Conservation (phyloP, 1,140 invertebrate species). For the Monochamus saltuarius region DNA sequence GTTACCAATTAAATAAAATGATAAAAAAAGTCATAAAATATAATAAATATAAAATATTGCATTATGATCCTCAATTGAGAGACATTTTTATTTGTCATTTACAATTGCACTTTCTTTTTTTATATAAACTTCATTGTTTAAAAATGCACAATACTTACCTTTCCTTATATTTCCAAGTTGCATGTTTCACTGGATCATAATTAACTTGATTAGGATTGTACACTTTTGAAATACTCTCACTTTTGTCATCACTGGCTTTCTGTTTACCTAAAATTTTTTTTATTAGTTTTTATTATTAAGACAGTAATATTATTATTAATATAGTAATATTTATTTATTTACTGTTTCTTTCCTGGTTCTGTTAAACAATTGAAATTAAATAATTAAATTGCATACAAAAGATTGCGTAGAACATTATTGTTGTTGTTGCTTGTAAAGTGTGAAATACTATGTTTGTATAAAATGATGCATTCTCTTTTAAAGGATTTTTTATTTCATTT, state of each 20-base stretch:
- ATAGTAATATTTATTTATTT: too few relatives aligned
- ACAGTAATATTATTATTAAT: background rate
- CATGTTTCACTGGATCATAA: conserved; percentile 91
- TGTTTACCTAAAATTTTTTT: conserved; percentile 1
- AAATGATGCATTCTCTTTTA: background rate
- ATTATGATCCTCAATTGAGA: too few relatives aligned
- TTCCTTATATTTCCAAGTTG: conserved; percentile 78
- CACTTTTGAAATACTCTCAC: background rate
- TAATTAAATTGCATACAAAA: background rate
- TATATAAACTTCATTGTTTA: too few relatives aligned
- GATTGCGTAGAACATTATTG: too few relatives aligned
- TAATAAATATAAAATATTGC: too few relatives aligned
- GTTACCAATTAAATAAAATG: too few relatives aligned
- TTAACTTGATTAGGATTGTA: conserved; percentile 78
- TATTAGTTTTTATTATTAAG: conserved; percentile 7
- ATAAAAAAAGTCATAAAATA: too few relatives aligned
- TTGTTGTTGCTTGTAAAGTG: background rate
- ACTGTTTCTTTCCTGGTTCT: background rate
- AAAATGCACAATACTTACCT: conserved; percentile 57
- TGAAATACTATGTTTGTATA: background rate
- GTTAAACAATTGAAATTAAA: background rate
- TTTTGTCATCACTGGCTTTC: conserved; percentile 1
- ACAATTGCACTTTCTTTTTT: too few relatives aligned
- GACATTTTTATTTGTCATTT: too few relatives aligned
- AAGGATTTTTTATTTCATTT: background rate